Base-by-base conservation (phyloP, 2,113 vertebrate genomes). In the Pagrus major region DNA sequence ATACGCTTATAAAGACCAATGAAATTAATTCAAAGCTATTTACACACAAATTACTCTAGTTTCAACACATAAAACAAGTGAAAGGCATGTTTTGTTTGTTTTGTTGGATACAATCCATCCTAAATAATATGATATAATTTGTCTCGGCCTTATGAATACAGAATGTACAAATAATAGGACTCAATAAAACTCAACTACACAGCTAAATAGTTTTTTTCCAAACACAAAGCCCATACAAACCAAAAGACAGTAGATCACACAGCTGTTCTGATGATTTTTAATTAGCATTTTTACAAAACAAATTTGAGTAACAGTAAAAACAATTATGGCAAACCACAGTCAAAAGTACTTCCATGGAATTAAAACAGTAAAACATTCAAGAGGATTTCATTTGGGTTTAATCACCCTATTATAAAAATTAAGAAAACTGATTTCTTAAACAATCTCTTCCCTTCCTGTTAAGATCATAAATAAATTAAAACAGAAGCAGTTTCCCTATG, bases 241-340 rank as follows among this genome's bases (percentile, higher is more conserved):
- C n/a, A n/a, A n/a, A n/a, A 23, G 2, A 73, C 58, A 55, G 3
- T 3, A 39, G 2, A 60, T 60, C n/a, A 44, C 35, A 39, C 7
- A 15, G 2, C 14, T 54, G 0, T 39, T 49, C 42, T 35, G 0
- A 60, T 44, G 5, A 31, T 37, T 69, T 89, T 83, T 77, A 79
- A 85, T 89, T 44, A 9, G 16, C n/a, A n/a, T 54, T 41, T 83
- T 61, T 65, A 85, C 63, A 86, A 86, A 83, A 73, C 31, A 79
- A 37, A 66, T 56, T 8, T 31, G 33, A 67, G 21, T n/a, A 10
- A 84, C 25, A 82, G 35, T 68, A 46, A 54, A 71, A 75, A 76
- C 23, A 69, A 21, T 64, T 27, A 63, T 4, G 25, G 23, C 3
- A 63, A 31, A 71, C 39, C 42, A 29, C 2, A 71, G 33, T 56